Evolutionary conservation across 35 echinoderm and acorn worm species (phyloP), one percentile per base, ranked within the genome.

Genomic region (Ophioderma brevispina): DNA sequence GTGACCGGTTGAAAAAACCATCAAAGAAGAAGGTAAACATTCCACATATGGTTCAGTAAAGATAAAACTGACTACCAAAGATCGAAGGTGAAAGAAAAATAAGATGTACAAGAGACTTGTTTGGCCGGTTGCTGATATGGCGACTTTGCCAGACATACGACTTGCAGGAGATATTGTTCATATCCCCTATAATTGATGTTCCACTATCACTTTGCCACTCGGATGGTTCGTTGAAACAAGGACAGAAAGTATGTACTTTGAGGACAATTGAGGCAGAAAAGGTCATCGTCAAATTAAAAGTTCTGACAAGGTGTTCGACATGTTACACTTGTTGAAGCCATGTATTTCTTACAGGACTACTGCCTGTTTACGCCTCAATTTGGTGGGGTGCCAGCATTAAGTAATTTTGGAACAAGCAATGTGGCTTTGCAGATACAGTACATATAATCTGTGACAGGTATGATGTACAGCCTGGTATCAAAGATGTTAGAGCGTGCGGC

Each of bases 391-490:
- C 86, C 11, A 46, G 40, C n/a, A n/a, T n/a, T n/a, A n/a, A n/a
- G n/a, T n/a, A 79, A 36, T 88, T 5, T 31, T 88, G 17, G 8
- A 46, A 46, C 11, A 76, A 17, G 39, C 39, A 32, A n/a, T 88
- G 86, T 33, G 25, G 75, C 19, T 79, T 37, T 30, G 76, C 39
- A 43, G 75, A 32, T 39, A 41, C 21, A 33, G 39, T 88, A 3
- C 86, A 88, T 33, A 15, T 88, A 42, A 39, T 88, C 1, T 88
- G 75, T 33, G 75, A 78, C 39, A 88, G 37, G 33, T 88, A 78
- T 35, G 39, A 34, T 32, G 25, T 33, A 0, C 25, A 21, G 23
- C 32, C 86, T 15, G 8, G 13, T 49, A 88, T 88, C 23, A 88
- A 88, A 32, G 70, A 88, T 34, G 1, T 31, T n/a, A 8, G 86